Conservation (phyloP, 2,797 vertebrate species). For the Bryconaethiops microstoma region DNA sequence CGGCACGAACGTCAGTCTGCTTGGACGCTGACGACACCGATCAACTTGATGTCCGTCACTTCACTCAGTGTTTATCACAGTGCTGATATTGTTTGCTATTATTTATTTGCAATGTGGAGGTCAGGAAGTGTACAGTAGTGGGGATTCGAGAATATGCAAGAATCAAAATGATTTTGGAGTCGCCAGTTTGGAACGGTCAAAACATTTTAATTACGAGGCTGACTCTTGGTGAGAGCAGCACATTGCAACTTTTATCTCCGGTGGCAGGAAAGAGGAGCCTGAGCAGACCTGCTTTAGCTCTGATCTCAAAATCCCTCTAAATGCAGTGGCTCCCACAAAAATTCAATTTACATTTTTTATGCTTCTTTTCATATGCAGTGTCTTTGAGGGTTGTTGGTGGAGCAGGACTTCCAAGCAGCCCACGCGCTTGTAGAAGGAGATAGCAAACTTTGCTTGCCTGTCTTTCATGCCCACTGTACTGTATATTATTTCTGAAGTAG, state of each 20-base stretch:
- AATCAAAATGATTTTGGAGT: background rate
- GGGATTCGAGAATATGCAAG: background rate
- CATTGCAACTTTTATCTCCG: conserved; percentile 26
- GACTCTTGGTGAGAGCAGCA: background rate
- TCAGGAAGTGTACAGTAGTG: background rate
- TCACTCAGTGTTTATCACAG: background rate
- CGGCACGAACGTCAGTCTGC: background rate
- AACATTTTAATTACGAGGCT: conserved; percentile 13
- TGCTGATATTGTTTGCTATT: conserved; percentile 7
- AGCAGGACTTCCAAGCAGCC: conserved; percentile 31
- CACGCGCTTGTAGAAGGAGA: conserved; percentile 19
- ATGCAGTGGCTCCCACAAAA: conserved; percentile 1
- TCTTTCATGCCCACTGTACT: conserved; percentile 3
- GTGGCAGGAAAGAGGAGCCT: background rate
- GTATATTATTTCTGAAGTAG: conserved; percentile 28
- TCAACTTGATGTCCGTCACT: background rate
- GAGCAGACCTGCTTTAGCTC: conserved; percentile 10
- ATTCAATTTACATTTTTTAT: conserved; percentile 20
- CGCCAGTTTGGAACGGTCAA: background rate
- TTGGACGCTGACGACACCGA: background rate
- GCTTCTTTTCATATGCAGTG: conserved; percentile 6
- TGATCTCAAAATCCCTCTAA: background rate
- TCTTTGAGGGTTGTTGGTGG: conserved; percentile 32
- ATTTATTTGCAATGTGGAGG: conserved; percentile 1
- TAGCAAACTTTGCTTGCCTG: conserved; percentile 22